Base-by-base conservation (phyloP, 2,113 vertebrate genomes). In the Cinclus mexicanus region DNA sequence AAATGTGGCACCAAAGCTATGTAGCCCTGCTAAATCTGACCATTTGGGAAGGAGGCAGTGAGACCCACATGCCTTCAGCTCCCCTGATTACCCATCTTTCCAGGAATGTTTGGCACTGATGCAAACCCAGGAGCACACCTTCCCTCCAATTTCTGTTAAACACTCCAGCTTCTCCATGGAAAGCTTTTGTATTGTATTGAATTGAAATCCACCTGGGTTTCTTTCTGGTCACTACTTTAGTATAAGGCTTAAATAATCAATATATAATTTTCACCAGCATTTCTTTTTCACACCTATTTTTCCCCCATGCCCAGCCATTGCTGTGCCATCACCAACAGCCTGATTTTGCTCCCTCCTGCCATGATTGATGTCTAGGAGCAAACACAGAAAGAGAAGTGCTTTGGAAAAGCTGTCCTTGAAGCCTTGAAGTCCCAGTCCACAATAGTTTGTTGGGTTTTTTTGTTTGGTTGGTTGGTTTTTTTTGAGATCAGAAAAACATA, bases 401-500 rank as follows among this genome's bases (percentile, higher is more conserved):
- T 83, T 85, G 86, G 74, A 78, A 84, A 95, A 79, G 39, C 37
- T 89, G 81, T 79, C 93, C 94, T 95, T 79, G 78, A 94, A 91
- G 74, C 93, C 94, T 95, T 79, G 78, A 94, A 91, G 74, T 90
- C 78, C 11, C 6, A 6, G 23, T 52, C 59, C 78, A 90, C 87
- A 91, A 74, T 29, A 90, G 78, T 29, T 44, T 37, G 35, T 37
- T 37, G 35, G 35, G 35, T 2, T 12, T 12, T 16, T 26, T 28
- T 20, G 31, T 42, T n/a, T 14, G 10, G 14, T 37, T 37, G 35
- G n/a, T n/a, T n/a, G 35, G 35, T 28, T 52, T 28, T 50, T 37
- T 68, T 35, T 20, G 29, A 47, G 53, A 85, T 93, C 84, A 93
- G 89, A 93, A 94, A 90, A 94, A 80, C 85, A 92, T 92, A 92